Base-by-base conservation (phyloP, 1,140 invertebrate species). In the Pogonomyrmex barbatus region DNA sequence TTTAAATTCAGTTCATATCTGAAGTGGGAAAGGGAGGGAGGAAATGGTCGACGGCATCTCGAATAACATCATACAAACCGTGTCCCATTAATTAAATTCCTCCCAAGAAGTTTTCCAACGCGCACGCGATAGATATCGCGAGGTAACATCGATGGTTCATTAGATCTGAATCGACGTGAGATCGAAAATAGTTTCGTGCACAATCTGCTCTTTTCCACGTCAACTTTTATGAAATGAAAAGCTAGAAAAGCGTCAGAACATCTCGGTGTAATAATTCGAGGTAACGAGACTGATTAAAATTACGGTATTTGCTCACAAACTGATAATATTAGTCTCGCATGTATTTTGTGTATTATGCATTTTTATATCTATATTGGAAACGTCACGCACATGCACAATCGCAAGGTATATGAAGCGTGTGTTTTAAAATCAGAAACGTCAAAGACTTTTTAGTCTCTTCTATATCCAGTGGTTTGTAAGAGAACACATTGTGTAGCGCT, bases 71-170 rank as follows among this genome's bases (percentile, higher is more conserved):
- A 93, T 93, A 94, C 91, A 91, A 92, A 91, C 91, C 90, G 89
- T 89, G 88, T 91, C 88, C 90, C 86, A 94, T 93, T 94, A 94
- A 94, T 94, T 94, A 94, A 94, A 94, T 94, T 94, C 93, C 93
- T 93, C 73, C 81, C 83, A 91, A 91, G 90, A 91, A 93, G 91
- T 92, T 93, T 91, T 91, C 88, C 86, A 90, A 87, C 83, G 84
- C 86, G 88, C 86, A 87, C 90, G 58, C 81, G 89, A 86, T 81
- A 58, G 77, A 77, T 78, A 83, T 24, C 76, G 79, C 85, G 84
- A 88, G 89, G 83, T 71, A 85, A 68, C 89, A 85, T 90, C 52
- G 85, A 71, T 70, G 87, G 90, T 93, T 93, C 92, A 93, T 93
- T 94, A 93, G 87, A 92, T 91, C 81, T 76, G 88, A 93, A 91